Percentiles rank a stretch among this genome's conserved stretches.
These are phyloP conservation scores for Drosophila kohkoa DNA, from an alignment of 1,140 invertebrate genomes.

Conservation along the genomic window DNA sequence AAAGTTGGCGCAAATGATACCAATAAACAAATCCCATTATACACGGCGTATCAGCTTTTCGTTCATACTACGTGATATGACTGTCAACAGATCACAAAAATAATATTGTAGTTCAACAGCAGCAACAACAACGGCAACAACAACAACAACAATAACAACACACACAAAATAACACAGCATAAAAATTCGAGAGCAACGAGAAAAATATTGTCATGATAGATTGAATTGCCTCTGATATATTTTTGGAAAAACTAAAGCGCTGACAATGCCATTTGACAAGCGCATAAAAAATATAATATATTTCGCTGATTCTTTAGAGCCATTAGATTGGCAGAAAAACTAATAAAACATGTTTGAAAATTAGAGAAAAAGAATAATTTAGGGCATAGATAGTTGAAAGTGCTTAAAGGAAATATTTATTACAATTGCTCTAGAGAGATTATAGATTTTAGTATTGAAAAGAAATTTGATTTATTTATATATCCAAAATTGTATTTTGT, in stretches of 20 bases:
- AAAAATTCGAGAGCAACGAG: background rate
- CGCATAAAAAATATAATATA: constrained; percentile 16
- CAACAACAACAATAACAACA: background rate
- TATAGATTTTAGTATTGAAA: too few species aligned
- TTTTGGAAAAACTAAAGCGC: constrained; percentile 1
- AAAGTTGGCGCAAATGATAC: constrained; percentile 83
- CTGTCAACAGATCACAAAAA: constrained; percentile 57
- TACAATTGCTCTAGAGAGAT: too few species aligned
- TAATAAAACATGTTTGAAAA: background rate
- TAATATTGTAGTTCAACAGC: constrained; percentile 25
- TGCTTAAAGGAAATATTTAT: too few species aligned
- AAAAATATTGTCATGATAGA: constrained; percentile 12
- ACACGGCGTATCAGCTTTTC: constrained; percentile 84
- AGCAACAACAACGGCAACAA: constrained; percentile 31
- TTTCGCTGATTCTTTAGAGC: background rate
- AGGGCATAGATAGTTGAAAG: too few species aligned
- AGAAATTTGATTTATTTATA: too few species aligned
- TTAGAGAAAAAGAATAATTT: background rate
- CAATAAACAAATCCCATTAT: constrained; percentile 85
- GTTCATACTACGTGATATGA: constrained; percentile 82
- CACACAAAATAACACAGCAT: constrained; percentile 3
- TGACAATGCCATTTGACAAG: constrained; percentile 21
- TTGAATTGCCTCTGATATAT: constrained; percentile 7
- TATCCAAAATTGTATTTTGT: too few species aligned
- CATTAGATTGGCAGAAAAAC: background rate